Conservation (phyloP, 2,113 vertebrate genomes). For the Actenoides hombroni region DNA sequence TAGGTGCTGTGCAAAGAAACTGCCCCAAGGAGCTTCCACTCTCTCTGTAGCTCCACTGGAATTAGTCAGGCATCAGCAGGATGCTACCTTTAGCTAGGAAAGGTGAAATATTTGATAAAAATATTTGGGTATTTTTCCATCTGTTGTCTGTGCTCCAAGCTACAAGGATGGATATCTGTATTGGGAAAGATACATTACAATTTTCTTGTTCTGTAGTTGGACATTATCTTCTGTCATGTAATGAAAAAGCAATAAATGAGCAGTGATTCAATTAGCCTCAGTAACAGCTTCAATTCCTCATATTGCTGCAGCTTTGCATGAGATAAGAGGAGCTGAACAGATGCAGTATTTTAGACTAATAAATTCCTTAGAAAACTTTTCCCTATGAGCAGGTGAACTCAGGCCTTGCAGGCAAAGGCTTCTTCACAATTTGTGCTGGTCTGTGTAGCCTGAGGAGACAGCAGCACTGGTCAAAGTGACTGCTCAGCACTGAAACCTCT, state of each 20-base stretch:
- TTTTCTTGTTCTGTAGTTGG: not conserved
- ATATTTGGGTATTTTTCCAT: not conserved
- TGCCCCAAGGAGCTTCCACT: not conserved
- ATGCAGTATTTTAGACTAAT: not conserved
- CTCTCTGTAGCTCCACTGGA: not conserved
- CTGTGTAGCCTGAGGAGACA: not conserved
- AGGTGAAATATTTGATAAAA: not conserved
- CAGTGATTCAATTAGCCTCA: not conserved
- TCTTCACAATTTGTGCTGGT: not conserved
- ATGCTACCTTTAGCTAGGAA: not conserved
- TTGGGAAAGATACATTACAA: not conserved
- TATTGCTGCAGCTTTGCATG: not conserved
- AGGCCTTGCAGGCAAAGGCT: not conserved
- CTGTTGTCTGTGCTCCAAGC: not conserved
- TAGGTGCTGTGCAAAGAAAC: not conserved
- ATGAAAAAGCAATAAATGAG: conserved; percentile 5
- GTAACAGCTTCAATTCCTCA: not conserved
- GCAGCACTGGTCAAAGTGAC: not conserved
- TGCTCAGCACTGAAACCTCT: not conserved
- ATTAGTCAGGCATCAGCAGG: not conserved
- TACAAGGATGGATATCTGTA: not conserved
- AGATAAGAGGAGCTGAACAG: not conserved
- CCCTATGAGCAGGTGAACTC: not conserved
- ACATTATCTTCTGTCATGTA: not conserved
- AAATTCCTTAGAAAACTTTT: not conserved